phyloP scores from a whole-genome alignment of 2,797 vertebrate genomes.

The Channa striata region DNA sequence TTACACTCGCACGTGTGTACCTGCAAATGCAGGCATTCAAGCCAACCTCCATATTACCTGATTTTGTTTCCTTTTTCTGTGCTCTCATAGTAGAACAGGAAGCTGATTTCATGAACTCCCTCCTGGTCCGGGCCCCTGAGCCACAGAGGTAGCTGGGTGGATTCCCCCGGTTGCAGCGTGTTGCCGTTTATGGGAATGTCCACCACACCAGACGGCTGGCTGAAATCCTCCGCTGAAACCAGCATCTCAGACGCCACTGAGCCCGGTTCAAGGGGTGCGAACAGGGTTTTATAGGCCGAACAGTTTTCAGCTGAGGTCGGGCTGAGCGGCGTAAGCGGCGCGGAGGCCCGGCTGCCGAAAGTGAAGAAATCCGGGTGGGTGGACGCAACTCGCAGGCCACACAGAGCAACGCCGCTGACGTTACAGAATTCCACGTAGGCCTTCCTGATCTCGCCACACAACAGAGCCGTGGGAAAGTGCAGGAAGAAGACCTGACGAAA shows the following conservation, averaged over 20 bases:
- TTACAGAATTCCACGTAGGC: constrained; percentile 97
- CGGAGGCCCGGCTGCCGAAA: constrained; percentile 88
- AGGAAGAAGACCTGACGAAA: constrained; percentile 94
- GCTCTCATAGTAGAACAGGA: constrained; percentile 97
- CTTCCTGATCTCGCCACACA: constrained; percentile 97
- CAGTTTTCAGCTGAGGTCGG: constrained; percentile 92
- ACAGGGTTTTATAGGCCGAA: constrained; percentile 94
- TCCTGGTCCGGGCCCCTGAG: constrained; percentile 95
- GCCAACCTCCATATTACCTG: constrained; percentile 77
- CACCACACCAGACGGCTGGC: constrained; percentile 83
- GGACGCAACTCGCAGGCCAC: constrained; percentile 91
- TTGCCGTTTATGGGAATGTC: constrained; percentile 82
- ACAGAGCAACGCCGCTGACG: constrained; percentile 91
- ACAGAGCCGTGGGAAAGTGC: constrained; percentile 96
- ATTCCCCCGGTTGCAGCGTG: constrained; percentile 90
- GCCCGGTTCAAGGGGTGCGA: constrained; percentile 80
- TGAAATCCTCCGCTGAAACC: constrained; percentile 66
- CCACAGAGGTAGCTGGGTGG: constrained; percentile 95
- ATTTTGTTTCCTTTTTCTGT: constrained; percentile 89
- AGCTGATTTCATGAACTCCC: constrained; percentile 98
- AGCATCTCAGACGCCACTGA: constrained; percentile 77
- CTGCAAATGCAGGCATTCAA: too few relatives aligned
- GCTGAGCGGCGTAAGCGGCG: constrained; percentile 86
- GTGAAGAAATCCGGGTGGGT: constrained; percentile 96
- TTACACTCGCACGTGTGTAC: too few relatives aligned